phyloP scores from a whole-genome alignment of 1,140 invertebrate genomes.

The Adoxophyes honmai region DNA sequence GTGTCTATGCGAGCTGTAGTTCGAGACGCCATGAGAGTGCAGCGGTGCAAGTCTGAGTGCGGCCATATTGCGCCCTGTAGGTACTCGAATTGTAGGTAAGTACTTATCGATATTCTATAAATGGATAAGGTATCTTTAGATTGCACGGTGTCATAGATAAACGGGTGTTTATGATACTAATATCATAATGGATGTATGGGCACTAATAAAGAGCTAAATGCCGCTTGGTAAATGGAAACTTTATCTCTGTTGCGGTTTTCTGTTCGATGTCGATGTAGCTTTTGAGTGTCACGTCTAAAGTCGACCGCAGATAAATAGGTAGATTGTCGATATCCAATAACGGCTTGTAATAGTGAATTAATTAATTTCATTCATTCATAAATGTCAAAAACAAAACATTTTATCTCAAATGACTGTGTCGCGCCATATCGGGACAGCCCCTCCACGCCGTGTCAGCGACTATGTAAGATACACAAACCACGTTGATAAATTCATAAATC shows the following conservation, averaged over 20 bases:
- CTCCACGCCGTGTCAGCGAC: not conserved
- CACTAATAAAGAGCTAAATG: slow-evolving; percentile 5
- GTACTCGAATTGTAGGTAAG: not conserved
- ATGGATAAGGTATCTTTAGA: slow-evolving; percentile 1
- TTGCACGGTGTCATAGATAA: slow-evolving; percentile 14
- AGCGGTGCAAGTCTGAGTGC: not conserved
- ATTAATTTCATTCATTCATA: too few relatives aligned
- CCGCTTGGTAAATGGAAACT: not conserved
- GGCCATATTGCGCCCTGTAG: not conserved
- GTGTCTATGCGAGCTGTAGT: not conserved
- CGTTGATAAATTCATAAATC: slow-evolving; percentile 9
- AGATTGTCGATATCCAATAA: too few relatives aligned
- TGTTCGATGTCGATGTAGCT: too few relatives aligned
- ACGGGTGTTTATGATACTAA: slow-evolving; percentile 3
- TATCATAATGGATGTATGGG: slow-evolving; percentile 13
- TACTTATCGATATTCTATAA: slow-evolving; percentile 11
- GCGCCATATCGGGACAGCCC: not conserved
- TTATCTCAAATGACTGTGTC: not conserved
- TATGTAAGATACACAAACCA: not conserved
- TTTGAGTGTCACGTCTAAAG: too few relatives aligned
- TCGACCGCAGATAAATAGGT: too few relatives aligned
- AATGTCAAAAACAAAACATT: too few relatives aligned
- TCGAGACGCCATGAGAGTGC: not conserved
- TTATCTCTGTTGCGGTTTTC: not conserved
- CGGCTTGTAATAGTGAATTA: too few relatives aligned